These are phyloP conservation scores for Gallinago paraguaiae DNA, from an alignment of 2,113 vertebrate species.

Conservation along the genomic window DNA sequence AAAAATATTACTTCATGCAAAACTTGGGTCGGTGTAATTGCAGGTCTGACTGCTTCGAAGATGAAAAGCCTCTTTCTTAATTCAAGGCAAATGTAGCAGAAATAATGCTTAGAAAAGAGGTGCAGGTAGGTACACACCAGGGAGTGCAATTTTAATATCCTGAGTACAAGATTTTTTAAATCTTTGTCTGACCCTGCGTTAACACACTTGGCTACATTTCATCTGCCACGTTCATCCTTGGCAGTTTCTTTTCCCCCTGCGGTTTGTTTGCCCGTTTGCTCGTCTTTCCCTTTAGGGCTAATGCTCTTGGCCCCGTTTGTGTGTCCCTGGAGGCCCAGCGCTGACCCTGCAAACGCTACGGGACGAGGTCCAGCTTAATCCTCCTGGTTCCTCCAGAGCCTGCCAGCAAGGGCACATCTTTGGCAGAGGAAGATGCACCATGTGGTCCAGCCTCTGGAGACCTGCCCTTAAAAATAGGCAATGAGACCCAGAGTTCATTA, in stretches of 20 bases:
- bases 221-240: slow-evolving; percentile 17
- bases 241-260: not conserved
- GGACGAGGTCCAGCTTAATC: not conserved
- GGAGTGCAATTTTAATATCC: slow-evolving; percentile 64
- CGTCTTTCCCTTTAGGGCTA: not conserved
- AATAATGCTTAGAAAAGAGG: slow-evolving; percentile 61
- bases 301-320: not conserved
- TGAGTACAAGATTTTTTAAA: slow-evolving; percentile 41
- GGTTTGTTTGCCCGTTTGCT: not conserved
- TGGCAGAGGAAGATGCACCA: accelerated
- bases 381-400: not conserved
- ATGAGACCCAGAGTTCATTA: not conserved
- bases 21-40: slow-evolving; percentile 60
- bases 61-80: slow-evolving; percentile 64
- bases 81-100: slow-evolving; percentile 68
- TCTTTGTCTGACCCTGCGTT: not conserved
- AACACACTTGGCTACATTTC: slow-evolving; percentile 39
- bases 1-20: slow-evolving; percentile 64
- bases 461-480: not conserved
- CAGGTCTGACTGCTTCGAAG: slow-evolving; percentile 56
- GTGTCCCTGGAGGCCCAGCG: accelerated
- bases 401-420: accelerated
- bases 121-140: slow-evolving; percentile 47
- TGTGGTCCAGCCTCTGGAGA: not conserved
- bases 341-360: accelerated